Conservation (phyloP, 2,797 vertebrate genomes). For the Chloroceryle amazona region DNA sequence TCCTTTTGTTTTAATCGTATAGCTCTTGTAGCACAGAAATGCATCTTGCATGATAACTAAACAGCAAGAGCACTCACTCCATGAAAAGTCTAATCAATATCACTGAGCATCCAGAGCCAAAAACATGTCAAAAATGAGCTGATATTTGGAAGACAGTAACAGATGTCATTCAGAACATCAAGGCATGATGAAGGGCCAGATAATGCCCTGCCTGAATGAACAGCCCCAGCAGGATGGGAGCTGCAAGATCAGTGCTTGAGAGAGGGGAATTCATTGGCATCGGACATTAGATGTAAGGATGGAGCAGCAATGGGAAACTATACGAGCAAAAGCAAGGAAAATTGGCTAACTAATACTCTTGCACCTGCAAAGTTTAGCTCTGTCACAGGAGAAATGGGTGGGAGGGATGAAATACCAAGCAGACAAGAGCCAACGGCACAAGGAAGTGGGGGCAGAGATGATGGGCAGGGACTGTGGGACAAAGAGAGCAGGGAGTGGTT, state of each 20-base stretch:
- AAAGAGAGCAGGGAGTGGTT: neutral
- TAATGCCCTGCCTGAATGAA: neutral
- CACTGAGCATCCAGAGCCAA: neutral
- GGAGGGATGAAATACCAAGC: fast-evolving
- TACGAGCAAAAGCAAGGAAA: neutral
- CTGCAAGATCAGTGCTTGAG: neutral
- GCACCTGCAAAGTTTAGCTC: neutral
- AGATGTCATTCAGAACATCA: neutral
- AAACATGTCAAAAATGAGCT: neutral
- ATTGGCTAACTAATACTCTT: fast-evolving
- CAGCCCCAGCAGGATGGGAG: neutral
- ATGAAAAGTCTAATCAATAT: constrained; percentile 26
- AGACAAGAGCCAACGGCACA: fast-evolving
- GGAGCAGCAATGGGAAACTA: neutral
- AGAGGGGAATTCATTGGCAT: neutral
- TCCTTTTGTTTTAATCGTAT: neutral
- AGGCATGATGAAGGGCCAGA: neutral
- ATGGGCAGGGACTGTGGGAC: fast-evolving
- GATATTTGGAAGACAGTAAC: neutral
- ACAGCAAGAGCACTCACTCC: neutral
- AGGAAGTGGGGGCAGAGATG: neutral
- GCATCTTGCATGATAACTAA: neutral
- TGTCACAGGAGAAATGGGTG: neutral
- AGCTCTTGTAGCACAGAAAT: neutral
- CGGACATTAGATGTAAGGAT: neutral